Evolutionary conservation across 2,888 invertebrate genomes (phyloP).

Genomic region (Chrysotoxum bicinctum): DNA sequence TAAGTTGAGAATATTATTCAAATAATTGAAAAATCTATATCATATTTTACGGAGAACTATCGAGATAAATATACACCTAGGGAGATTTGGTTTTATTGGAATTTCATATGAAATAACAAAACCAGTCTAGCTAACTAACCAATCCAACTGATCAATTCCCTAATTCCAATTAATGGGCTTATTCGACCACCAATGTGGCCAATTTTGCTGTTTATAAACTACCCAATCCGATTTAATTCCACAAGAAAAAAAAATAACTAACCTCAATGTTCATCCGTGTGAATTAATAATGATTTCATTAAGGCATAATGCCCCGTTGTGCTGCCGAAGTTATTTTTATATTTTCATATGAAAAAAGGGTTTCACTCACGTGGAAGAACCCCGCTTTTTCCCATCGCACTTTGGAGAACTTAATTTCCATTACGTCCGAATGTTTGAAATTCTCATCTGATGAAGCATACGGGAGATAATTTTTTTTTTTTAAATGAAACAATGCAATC

Average conservation of each 20-base stretch:
- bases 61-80: too few relatives aligned
- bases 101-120: background rate
- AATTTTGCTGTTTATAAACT: constrained; percentile 9
- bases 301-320: background rate
- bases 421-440: constrained; percentile 44
- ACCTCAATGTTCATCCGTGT: constrained; percentile 10
- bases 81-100: background rate
- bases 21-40: too few relatives aligned
- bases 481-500: background rate
- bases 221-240: background rate
- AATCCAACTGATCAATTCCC: background rate
- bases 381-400: background rate
- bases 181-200: constrained; percentile 2
- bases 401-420: constrained; percentile 35
- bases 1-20: too few relatives aligned
- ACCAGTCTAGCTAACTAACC: background rate
- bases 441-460: constrained; percentile 25
- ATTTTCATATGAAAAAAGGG: background rate
- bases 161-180: background rate
- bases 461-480: background rate
- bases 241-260: background rate
- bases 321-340: background rate
- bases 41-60: too few relatives aligned
- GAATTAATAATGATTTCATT: constrained; percentile 38
- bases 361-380: constrained; percentile 18